Percentiles rank a stretch among this genome's conserved stretches.
phyloP scores from a whole-genome alignment of 1,140 invertebrate species.

The Calephelis nemesis region DNA sequence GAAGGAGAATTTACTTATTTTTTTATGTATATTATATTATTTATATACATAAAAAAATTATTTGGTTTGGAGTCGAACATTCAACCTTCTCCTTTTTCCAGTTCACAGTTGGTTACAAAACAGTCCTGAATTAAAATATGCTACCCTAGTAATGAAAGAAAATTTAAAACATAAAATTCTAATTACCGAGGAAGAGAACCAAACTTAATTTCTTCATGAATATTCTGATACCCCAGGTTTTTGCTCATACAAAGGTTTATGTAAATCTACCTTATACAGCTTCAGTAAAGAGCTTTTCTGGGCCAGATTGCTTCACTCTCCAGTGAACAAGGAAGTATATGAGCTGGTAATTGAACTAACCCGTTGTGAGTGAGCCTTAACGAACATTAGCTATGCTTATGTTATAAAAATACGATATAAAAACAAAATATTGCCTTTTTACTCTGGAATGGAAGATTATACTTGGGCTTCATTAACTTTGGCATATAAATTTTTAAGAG shows the following conservation, averaged over 20 bases:
- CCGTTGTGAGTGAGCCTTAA: background rate
- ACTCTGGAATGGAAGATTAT: too few species aligned
- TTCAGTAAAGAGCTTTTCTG: slow-evolving; percentile 9
- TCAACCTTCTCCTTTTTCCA: too few species aligned
- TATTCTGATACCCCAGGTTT: slow-evolving; percentile 9
- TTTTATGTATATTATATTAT: too few species aligned
- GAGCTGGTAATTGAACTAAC: slow-evolving; percentile 6
- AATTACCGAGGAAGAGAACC: slow-evolving; percentile 10
- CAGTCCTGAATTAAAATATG: too few species aligned
- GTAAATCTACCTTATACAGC: slow-evolving; percentile 6
- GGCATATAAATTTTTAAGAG: too few species aligned
- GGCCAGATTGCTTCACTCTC: slow-evolving; percentile 12
- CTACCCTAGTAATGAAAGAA: background rate
- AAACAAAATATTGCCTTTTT: too few species aligned
- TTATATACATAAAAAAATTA: too few species aligned
- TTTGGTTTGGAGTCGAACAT: too few species aligned
- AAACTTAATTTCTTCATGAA: slow-evolving; percentile 11
- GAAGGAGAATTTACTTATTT: too few species aligned
- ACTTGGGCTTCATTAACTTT: too few species aligned
- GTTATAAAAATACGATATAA: background rate
- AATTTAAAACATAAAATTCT: slow-evolving; percentile 3
- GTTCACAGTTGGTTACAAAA: too few species aligned
- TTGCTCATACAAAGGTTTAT: slow-evolving; percentile 16
- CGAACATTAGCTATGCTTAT: background rate
- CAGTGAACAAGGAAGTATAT: slow-evolving; percentile 10